Percentiles rank a stretch among this genome's conserved stretches.
Conservation (phyloP, 2,888 invertebrate genomes). For the Ochropacha duplaris region DNA sequence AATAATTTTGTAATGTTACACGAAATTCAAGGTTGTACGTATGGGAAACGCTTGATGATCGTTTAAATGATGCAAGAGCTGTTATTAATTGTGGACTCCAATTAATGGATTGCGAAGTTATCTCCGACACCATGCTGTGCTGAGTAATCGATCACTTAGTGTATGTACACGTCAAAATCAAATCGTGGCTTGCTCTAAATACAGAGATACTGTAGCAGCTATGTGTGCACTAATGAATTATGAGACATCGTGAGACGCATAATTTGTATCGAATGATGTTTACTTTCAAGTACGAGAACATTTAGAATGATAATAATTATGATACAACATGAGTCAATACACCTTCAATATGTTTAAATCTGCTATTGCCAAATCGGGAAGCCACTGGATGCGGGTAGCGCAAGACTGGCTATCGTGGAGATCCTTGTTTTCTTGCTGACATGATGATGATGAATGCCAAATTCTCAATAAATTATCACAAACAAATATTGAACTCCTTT, state of each 20-base stretch:
- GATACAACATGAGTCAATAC: background rate
- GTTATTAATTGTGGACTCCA: slow-evolving; percentile 32
- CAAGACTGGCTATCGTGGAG: no score
- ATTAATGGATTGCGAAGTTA: slow-evolving; percentile 38
- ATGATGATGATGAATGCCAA: no score
- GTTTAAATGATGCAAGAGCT: slow-evolving; percentile 26
- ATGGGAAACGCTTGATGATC: slow-evolving; percentile 20
- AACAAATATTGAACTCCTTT: no score
- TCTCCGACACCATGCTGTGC: slow-evolving; percentile 6
- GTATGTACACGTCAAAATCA: background rate
- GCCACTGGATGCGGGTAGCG: no score
- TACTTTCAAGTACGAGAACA: background rate
- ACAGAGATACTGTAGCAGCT: background rate
- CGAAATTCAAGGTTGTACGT: slow-evolving; percentile 24
- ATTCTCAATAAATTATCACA: background rate
- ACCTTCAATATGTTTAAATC: background rate
- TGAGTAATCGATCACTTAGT: slow-evolving; percentile 6
- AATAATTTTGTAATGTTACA: slow-evolving; percentile 41
- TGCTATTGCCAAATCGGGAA: no score
- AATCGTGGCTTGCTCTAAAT: slow-evolving; percentile 1
- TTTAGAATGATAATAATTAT: no score
- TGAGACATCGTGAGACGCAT: background rate
- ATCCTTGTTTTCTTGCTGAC: no score
- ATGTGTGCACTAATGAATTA: slow-evolving; percentile 2
- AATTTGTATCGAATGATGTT: background rate